Evolutionary conservation across 2,888 invertebrate genomes (phyloP), one percentile per base, ranked within the genome.

Genomic region (Sesia apiformis): DNA sequence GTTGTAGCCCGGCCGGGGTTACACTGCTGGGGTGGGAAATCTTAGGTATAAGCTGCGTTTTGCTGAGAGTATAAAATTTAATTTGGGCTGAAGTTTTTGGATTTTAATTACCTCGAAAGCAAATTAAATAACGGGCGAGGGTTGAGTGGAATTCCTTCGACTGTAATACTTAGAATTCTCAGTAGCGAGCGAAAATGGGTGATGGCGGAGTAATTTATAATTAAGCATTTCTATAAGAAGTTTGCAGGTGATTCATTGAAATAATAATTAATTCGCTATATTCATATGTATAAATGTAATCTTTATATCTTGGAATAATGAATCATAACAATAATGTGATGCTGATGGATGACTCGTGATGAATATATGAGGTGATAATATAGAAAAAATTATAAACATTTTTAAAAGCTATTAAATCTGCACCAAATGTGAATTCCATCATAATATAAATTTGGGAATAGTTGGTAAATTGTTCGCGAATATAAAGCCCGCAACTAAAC

Each of bases 91-190:
- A 86, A 88, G 79, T 88, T 89, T 88, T 87, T 83, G 80, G 85
- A 85, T 88, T 89, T 89, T 88, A 89, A 88, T 88, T 87, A 88
- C 86, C 84, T 83, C 46, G 79, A 81, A 74, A 81, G 78, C 79
- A 79, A 87, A 88, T 88, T 85, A 85, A 86, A 84, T 86, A 84
- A 77, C 70, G 76, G 77, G 73, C 61, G 62, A 62, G 69, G 67
- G 67, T 62, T 62, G 63, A 40, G 52, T 7, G 40, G n/a, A 50
- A 50, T 50, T 50, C 39, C 50, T 50, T 50, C 5, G 8, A n/a
- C 40, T 43, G 59, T 60, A 58, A 60, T 57, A 58, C 58, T 54
- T 52, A 51, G 57, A 53, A 63, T 62, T 60, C 61, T 57, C 49
- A 57, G 60, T 38, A 50, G 38, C 38, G 50, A 39, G 6, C 38